Percentiles rank a stretch among this genome's conserved stretches.
phyloP scores from a whole-genome alignment of 2,797 vertebrate species.

The Acrossocheilus wenchowensis region DNA sequence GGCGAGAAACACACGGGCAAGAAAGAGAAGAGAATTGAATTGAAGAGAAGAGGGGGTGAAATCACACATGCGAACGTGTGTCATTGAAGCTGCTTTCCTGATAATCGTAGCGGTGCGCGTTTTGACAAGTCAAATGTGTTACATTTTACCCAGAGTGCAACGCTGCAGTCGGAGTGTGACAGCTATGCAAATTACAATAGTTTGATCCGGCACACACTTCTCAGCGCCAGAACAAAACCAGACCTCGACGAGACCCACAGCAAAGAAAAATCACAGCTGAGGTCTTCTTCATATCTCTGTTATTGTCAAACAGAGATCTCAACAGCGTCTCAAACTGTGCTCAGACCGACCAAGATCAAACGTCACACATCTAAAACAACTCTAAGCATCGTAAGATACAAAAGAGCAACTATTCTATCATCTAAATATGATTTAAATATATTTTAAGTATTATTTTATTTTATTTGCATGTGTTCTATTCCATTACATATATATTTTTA shows the following conservation, averaged over 20 bases:
- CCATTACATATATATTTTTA: no score
- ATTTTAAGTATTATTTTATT: background rate
- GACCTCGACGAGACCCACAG: background rate
- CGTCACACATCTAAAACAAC: no score
- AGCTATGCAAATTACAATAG: conserved; percentile 47
- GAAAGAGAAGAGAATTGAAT: conserved; percentile 37
- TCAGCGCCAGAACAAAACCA: background rate
- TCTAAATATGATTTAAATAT: background rate
- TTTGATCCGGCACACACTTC: conserved; percentile 26
- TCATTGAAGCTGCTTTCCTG: conserved; percentile 50
- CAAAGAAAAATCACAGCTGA: background rate
- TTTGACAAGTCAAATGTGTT: conserved; percentile 62
- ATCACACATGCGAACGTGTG: conserved; percentile 54
- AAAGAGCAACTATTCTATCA: background rate
- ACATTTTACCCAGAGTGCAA: conserved; percentile 54
- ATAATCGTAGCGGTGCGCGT: conserved; percentile 52
- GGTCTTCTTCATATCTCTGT: no score
- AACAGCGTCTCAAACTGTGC: background rate
- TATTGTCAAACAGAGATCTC: no score
- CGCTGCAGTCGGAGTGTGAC: conserved; percentile 34
- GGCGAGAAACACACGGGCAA: background rate
- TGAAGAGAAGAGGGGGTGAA: conserved; percentile 45
- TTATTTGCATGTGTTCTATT: background rate
- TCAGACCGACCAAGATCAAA: background rate
- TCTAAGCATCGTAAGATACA: background rate